Percentiles rank a stretch among this genome's conserved stretches.
Evolutionary conservation across 92 coral and sea anemone genomes (phyloP).

Genomic region (Umimayanthus chanpuru): DNA sequence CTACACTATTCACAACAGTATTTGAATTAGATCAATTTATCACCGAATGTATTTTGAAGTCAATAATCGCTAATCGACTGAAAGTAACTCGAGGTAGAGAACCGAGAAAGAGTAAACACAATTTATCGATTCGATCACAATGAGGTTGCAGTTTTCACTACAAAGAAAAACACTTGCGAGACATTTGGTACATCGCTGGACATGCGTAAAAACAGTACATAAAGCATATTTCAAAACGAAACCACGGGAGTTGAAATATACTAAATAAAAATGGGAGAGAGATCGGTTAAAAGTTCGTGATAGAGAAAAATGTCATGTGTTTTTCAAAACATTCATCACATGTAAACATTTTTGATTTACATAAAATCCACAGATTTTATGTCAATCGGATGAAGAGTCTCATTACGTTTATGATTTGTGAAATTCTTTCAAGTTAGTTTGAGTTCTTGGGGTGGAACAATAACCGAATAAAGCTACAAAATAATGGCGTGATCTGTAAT

Average conservation of each 20-base stretch:
- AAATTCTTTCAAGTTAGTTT: constrained; percentile 8
- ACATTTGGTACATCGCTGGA: background rate
- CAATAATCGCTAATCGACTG: background rate
- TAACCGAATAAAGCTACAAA: background rate
- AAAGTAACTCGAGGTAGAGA: background rate
- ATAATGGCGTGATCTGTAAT: constrained; percentile 13
- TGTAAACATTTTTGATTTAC: constrained; percentile 7
- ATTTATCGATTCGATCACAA: background rate
- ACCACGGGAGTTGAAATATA: background rate
- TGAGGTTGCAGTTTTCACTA: constrained; percentile 7
- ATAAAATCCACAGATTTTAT: constrained; percentile 3
- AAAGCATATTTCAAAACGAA: background rate
- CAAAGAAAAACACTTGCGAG: background rate
- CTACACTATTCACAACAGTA: background rate
- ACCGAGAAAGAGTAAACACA: constrained; percentile 1
- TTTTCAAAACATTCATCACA: background rate
- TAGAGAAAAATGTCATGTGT: background rate
- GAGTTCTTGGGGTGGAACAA: background rate
- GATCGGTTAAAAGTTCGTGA: background rate
- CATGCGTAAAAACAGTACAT: too few species aligned
- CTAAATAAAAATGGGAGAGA: background rate
- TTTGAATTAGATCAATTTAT: background rate
- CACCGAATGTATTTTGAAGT: background rate
- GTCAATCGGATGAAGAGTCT: constrained; percentile 8
- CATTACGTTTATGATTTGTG: background rate